These are phyloP conservation scores for Diplazon laetatorius DNA, from an alignment of 2,888 invertebrate species.

Conservation along the genomic window DNA sequence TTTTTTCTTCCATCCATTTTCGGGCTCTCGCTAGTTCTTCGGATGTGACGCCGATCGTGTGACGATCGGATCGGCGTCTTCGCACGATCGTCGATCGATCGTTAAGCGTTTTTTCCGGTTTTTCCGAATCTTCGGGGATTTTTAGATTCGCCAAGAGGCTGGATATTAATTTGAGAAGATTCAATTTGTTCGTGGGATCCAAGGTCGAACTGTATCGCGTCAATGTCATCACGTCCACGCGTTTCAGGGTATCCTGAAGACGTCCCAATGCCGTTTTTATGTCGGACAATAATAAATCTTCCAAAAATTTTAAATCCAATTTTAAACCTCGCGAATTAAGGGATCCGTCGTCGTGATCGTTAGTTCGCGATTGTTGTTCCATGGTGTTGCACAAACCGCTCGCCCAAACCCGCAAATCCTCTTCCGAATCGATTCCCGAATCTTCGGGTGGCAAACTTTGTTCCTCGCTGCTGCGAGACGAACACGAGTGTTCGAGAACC, in stretches of 20 bases:
- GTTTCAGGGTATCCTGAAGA: constrained; percentile 88
- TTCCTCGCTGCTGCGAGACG: constrained; percentile 68
- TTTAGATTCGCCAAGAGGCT: constrained; percentile 86
- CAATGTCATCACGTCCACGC: constrained; percentile 83
- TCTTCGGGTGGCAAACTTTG: constrained; percentile 82
- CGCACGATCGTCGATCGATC: constrained; percentile 73
- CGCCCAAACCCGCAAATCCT: constrained; percentile 85
- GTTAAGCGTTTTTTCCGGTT: constrained; percentile 76
- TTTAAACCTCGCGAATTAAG: constrained; percentile 62
- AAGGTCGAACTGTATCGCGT: constrained; percentile 84
- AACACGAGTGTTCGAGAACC: constrained; percentile 79
- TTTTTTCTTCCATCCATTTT: constrained; percentile 87
- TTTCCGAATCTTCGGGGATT: constrained; percentile 80
- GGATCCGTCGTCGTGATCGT: constrained; percentile 28
- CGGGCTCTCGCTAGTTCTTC: constrained; percentile 92
- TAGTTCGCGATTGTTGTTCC: constrained; percentile 65
- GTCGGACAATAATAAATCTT: constrained; percentile 88
- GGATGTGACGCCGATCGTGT: constrained; percentile 92
- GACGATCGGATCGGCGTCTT: constrained; percentile 86
- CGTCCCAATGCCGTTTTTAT: constrained; percentile 90
- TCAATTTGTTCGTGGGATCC: constrained; percentile 84
- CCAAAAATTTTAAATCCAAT: constrained; percentile 82
- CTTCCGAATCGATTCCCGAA: constrained; percentile 88
- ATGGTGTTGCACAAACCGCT: constrained; percentile 69
- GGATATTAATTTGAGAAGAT: constrained; percentile 88